These are phyloP conservation scores for Jordanella pulchra DNA, from an alignment of 2,797 vertebrate genomes.

Conservation along the genomic window DNA sequence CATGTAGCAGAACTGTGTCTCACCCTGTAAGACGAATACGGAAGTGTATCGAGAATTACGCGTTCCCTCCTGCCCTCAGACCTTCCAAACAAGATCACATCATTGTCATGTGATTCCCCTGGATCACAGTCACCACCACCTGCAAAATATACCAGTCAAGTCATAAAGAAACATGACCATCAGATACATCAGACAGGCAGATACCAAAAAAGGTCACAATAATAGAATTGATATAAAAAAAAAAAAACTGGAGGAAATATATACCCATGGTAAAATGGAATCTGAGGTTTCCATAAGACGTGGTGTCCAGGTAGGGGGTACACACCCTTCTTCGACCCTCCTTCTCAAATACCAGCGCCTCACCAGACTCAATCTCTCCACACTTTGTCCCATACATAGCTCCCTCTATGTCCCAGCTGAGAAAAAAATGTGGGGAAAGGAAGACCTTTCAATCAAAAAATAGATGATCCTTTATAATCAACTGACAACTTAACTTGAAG, in stretches of 20 bases:
- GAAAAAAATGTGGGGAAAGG: slow-evolving; percentile 16
- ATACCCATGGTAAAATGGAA: slow-evolving; percentile 93
- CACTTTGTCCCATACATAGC: slow-evolving; percentile 89
- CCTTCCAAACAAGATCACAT: slow-evolving; percentile 88
- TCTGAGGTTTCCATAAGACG: slow-evolving; percentile 91
- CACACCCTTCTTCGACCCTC: slow-evolving; percentile 91
- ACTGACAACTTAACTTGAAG: background rate
- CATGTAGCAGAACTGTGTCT: slow-evolving; percentile 22
- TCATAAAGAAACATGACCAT: background rate
- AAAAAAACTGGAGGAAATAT: slow-evolving; percentile 2
- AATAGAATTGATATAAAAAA: too few species aligned
- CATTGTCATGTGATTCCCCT: slow-evolving; percentile 91
- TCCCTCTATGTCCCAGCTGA: slow-evolving; percentile 93
- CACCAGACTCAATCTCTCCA: slow-evolving; percentile 92
- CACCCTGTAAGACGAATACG: slow-evolving; percentile 94
- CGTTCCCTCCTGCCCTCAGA: slow-evolving; percentile 88
- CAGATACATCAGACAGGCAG: too few species aligned
- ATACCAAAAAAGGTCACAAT: background rate
- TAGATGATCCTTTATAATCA: too few species aligned
- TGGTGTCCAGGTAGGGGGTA: slow-evolving; percentile 93
- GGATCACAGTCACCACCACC: slow-evolving; percentile 90
- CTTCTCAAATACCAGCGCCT: slow-evolving; percentile 88
- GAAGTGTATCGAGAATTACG: slow-evolving; percentile 86
- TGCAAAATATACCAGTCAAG: slow-evolving; percentile 56
- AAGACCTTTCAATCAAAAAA: slow-evolving; percentile 3